phyloP scores from a whole-genome alignment of 2,113 vertebrate species.

The Otolemur garnettii region DNA sequence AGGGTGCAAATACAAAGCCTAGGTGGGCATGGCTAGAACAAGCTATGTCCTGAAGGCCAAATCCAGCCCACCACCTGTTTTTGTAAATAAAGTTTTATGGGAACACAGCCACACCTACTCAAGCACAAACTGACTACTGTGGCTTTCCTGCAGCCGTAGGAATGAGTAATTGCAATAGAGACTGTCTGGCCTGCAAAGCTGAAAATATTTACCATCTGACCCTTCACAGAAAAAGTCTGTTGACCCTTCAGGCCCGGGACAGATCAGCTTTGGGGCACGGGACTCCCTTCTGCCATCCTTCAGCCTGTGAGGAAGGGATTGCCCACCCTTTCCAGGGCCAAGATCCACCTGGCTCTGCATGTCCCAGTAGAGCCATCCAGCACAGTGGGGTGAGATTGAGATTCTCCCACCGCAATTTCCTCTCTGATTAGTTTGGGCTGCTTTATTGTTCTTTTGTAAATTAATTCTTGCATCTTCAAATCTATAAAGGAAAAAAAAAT shows the following conservation, averaged over 20 bases:
- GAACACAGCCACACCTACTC: background rate
- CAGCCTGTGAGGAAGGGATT: background rate
- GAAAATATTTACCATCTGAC: background rate
- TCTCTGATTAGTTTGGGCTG: conserved; percentile 56
- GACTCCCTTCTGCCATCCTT: background rate
- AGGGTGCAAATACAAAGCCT: background rate
- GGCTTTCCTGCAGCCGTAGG: background rate
- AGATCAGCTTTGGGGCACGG: background rate
- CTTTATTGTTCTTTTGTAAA: conserved; percentile 60
- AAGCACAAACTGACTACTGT: background rate
- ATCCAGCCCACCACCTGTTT: background rate
- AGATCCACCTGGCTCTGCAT: background rate
- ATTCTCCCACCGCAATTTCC: conserved; percentile 44
- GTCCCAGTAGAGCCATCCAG: background rate
- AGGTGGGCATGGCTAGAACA: background rate
- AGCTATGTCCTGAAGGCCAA: background rate
- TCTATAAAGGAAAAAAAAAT: conserved; percentile 25
- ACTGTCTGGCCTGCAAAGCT: background rate
- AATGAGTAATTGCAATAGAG: background rate
- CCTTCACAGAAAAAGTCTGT: background rate
- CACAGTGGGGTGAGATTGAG: background rate
- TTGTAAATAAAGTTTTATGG: conserved; percentile 35
- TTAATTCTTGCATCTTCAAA: conserved; percentile 71
- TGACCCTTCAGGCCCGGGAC: background rate
- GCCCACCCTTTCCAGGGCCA: background rate